phyloP scores from a whole-genome alignment of 2,888 invertebrate genomes.

The Platerodrilus igneus region DNA sequence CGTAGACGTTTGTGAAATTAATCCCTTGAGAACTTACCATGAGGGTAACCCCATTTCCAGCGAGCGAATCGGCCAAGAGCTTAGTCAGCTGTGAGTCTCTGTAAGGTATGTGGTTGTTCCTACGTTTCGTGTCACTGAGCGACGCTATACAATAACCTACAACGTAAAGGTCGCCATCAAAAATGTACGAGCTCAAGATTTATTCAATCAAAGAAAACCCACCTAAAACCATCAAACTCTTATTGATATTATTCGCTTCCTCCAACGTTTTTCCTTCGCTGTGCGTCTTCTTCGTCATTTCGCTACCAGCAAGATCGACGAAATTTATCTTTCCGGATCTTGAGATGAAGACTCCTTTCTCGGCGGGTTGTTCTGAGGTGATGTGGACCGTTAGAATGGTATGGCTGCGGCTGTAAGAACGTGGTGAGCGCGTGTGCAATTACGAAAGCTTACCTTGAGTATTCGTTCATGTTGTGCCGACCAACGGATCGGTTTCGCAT shows the following conservation, averaged over 20 bases:
- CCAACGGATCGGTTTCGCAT: constrained; percentile 87
- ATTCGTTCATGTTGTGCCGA: constrained; percentile 88
- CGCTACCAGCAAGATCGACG: constrained; percentile 94
- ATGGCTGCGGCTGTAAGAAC: constrained; percentile 67
- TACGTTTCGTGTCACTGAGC: constrained; percentile 74
- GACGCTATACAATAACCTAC: constrained; percentile 92
- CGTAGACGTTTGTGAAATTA: no score
- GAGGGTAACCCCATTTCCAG: constrained; percentile 89
- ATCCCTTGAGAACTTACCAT: constrained; percentile 80
- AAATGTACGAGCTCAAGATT: no score
- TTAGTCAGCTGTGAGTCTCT: constrained; percentile 93
- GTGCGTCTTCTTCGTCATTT: constrained; percentile 88
- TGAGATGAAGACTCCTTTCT: constrained; percentile 78
- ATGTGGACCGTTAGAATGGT: constrained; percentile 88
- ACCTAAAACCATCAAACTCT: constrained; percentile 92
- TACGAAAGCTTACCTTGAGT: constrained; percentile 58
- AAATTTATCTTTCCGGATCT: constrained; percentile 94
- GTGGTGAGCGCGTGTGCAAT: background rate
- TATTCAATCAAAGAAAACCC: no score
- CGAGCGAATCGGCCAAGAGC: constrained; percentile 85
- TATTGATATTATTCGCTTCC: constrained; percentile 95
- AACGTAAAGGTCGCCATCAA: constrained; percentile 25
- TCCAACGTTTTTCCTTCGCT: constrained; percentile 84
- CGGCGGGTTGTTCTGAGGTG: constrained; percentile 76
- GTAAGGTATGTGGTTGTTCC: constrained; percentile 86